Percentiles rank a stretch among this genome's conserved stretches.
These are phyloP conservation scores for Pelecanoides urinatrix DNA, from an alignment of 2,113 vertebrate genomes.

Conservation along the genomic window DNA sequence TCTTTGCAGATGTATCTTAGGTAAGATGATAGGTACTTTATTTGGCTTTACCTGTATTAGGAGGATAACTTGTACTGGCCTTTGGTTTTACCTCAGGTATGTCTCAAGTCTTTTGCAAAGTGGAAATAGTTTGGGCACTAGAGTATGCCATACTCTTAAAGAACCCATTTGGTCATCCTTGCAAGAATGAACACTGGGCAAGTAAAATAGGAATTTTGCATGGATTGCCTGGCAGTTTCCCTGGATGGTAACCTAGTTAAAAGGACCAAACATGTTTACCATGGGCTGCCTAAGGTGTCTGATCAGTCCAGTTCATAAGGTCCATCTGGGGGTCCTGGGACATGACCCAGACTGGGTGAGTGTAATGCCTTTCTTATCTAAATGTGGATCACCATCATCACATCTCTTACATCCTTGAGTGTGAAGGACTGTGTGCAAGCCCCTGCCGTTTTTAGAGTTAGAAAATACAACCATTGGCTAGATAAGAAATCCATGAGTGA, in stretches of 20 bases:
- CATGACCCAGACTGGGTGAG: background rate
- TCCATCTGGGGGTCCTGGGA: background rate
- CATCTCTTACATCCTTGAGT: background rate
- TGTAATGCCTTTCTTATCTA: background rate
- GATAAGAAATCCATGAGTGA: background rate
- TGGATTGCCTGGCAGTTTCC: background rate
- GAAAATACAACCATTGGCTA: background rate
- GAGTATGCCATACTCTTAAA: background rate
- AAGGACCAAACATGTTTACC: background rate
- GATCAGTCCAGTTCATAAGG: background rate
- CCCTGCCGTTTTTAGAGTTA: background rate
- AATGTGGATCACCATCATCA: background rate
- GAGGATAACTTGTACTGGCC: background rate
- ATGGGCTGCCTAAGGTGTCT: background rate
- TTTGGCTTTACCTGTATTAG: background rate
- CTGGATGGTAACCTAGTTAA: background rate
- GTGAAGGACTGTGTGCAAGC: background rate
- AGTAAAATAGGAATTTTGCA: background rate
- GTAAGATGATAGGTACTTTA: background rate
- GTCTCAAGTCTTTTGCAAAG: background rate
- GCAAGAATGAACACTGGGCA: background rate
- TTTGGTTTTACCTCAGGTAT: background rate
- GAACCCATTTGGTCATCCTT: rapidly evolving
- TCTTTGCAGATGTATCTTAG: background rate
- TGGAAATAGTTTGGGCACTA: background rate